phyloP scores from a whole-genome alignment of 1,140 invertebrate genomes.

The Rhyzopertha dominica region DNA sequence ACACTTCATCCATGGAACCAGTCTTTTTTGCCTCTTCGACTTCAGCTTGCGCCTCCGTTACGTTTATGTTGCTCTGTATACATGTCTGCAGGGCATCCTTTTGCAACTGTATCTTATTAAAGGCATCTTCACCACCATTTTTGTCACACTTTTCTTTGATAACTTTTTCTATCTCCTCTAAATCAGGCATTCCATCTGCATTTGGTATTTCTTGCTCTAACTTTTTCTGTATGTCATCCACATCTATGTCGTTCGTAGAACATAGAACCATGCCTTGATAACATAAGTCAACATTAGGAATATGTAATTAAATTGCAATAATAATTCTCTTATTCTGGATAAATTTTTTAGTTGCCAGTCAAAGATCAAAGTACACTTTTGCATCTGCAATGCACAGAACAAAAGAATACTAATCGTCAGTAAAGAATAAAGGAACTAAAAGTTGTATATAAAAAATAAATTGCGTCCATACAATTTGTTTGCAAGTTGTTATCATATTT shows the following conservation, averaged over 20 bases:
- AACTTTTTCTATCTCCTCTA: slow-evolving; percentile 23
- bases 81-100: slow-evolving; percentile 29
- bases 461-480: too few relatives aligned
- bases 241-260: slow-evolving; percentile 15
- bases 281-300: too few relatives aligned
- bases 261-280: too few relatives aligned
- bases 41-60: slow-evolving; percentile 49
- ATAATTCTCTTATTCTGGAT: too few relatives aligned
- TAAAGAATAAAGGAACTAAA: too few relatives aligned
- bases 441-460: too few relatives aligned
- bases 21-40: slow-evolving; percentile 53
- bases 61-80: slow-evolving; percentile 25
- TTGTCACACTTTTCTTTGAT: slow-evolving; percentile 34
- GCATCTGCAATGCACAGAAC: too few relatives aligned
- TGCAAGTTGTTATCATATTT: too few relatives aligned
- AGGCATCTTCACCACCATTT: slow-evolving; percentile 27
- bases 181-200: slow-evolving; percentile 17
- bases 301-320: too few relatives aligned
- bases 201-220: slow-evolving; percentile 19
- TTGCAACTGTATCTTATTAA: slow-evolving; percentile 33
- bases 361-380: too few relatives aligned
- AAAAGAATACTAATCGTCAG: too few relatives aligned
- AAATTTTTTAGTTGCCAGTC: too few relatives aligned
- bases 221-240: slow-evolving; percentile 19
- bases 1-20: slow-evolving; percentile 56